phyloP scores from a whole-genome alignment of 2,113 vertebrate species.

The Piaya cayana region DNA sequence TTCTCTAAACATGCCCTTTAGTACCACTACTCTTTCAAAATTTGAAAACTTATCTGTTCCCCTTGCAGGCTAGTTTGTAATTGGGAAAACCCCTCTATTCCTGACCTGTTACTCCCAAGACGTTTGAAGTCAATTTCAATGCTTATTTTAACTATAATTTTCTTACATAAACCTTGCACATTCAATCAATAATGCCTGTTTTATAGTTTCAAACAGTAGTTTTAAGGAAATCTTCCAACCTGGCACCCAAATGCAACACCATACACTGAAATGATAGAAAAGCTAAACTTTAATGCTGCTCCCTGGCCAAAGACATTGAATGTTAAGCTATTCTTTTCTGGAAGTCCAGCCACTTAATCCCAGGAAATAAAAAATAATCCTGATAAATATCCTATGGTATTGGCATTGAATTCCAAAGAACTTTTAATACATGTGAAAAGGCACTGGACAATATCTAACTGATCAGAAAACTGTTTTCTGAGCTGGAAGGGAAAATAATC shows the following conservation, averaged over 20 bases:
- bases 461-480: not conserved
- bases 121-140: not conserved
- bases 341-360: not conserved
- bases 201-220: not conserved
- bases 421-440: not conserved
- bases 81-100: not conserved
- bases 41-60: not conserved
- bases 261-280: not conserved
- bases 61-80: not conserved
- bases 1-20: not conserved
- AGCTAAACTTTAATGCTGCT: constrained; percentile 5
- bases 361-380: constrained; percentile 39
- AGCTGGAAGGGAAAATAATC: not conserved
- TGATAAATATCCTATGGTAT: not conserved
- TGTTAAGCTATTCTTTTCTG: not conserved
- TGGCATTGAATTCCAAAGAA: not conserved
- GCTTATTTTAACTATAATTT: not conserved
- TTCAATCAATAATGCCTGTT: not conserved
- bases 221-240: not conserved
- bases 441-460: not conserved
- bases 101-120: not conserved
- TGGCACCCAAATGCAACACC: not conserved
- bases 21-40: not conserved
- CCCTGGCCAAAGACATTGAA: not conserved
- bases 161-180: not conserved